Evolutionary conservation across 2,113 vertebrate genomes (phyloP), one percentile per base, ranked within the genome.

Genomic region (Vidua chalybeata): DNA sequence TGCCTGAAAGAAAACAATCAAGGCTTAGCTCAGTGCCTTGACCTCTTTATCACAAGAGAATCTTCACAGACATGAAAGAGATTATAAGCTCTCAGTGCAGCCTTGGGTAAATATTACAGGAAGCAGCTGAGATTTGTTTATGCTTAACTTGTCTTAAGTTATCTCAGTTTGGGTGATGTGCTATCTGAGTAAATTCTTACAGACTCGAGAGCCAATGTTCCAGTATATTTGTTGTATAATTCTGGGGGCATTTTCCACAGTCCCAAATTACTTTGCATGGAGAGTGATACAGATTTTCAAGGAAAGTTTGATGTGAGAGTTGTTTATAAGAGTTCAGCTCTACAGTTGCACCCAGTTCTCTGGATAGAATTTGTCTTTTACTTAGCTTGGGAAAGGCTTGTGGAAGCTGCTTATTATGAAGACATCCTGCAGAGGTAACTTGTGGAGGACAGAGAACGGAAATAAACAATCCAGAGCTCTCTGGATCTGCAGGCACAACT

Each of bases 111-210:
- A 77, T 77, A 43, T 39, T 64, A 67, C 81, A 71, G 61, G 77
- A 93, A 90, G 48, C 56, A 91, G 51, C 35, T 67, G 68, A 89
- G 76, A 54, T 43, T 87, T 83, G n/a, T 80, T 91, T 91, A 80
- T 11, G 16, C 79, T 85, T 76, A 74, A 54, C 37, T 74, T 72
- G 26, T 46, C 58, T 55, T 54, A 64, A 61, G 28, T 54, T 62
- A 19, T 46, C 46, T 84, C 64, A 45, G 33, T 33, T 61, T 49
- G 37, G 26, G 27, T 31, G 18, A 45, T 39, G 45, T 49, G 45
- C 8, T 78, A 12, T 37, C 45, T 79, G 67, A 54, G 37, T 67
- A 58, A 69, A n/a, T 46, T 55, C 58, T 80, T 69, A 51, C 23
- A 77, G 68, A 77, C 46, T 18, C 2, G 0, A 75, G 79, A 46